A percentile compares a stretch with the other conserved stretches of the same genome.
phyloP scores from a whole-genome alignment of 2,113 vertebrate species.

The Mesembrinibis cayennensis region DNA sequence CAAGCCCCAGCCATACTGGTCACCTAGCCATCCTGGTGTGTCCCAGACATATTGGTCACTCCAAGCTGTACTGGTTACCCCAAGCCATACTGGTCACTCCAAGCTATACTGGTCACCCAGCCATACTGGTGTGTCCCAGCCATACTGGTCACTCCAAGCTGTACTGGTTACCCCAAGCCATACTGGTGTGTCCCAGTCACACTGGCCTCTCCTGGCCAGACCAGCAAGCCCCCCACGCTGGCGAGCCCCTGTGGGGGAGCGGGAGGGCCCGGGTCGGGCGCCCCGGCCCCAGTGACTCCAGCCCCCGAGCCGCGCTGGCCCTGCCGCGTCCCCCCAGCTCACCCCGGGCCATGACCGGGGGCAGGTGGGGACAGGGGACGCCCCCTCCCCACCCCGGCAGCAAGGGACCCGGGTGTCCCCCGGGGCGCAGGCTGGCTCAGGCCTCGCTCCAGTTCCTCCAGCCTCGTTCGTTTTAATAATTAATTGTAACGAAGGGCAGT shows the following conservation, averaged over 20 bases:
- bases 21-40: too few species aligned
- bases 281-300: not conserved
- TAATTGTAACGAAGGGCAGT: not conserved
- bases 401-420: not conserved
- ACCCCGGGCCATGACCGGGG: not conserved
- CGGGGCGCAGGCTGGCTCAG: too few species aligned
- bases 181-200: too few species aligned
- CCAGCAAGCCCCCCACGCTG: not conserved
- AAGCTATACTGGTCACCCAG: too few species aligned
- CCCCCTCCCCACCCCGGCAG: not conserved
- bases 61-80: not conserved
- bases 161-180: too few species aligned
- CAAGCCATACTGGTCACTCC: not conserved
- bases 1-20: too few species aligned
- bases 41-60: too few species aligned
- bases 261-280: not conserved
- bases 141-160: not conserved
- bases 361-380: not conserved
- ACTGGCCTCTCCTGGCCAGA: not conserved
- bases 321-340: too few species aligned
- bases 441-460: not conserved
- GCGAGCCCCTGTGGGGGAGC: not conserved
- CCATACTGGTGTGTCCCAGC: not conserved
- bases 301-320: not conserved
- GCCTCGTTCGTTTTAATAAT: not conserved